Percentiles rank a stretch among this genome's conserved stretches.
phyloP scores from a whole-genome alignment of 2,888 invertebrate species.

The Cactoblastis cactorum region DNA sequence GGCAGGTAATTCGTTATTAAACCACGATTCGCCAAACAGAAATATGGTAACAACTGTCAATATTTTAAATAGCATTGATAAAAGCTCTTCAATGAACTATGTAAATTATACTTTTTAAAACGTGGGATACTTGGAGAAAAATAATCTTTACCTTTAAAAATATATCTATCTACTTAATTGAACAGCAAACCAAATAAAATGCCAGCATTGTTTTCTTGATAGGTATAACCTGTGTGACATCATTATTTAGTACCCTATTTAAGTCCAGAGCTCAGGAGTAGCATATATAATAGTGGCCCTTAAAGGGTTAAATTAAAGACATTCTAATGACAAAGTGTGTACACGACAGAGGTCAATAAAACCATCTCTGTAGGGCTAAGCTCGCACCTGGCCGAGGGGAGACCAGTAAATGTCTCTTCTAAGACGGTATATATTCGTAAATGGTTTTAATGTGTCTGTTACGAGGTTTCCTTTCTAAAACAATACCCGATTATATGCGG shows the following conservation, averaged over 20 bases:
- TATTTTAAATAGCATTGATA: no score
- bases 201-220: not conserved
- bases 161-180: not conserved
- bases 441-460: conserved; percentile 6
- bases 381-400: conserved; percentile 6
- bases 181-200: not conserved
- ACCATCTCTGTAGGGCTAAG: conserved; percentile 2
- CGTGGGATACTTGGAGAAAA: no score
- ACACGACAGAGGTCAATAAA: conserved; percentile 1
- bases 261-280: not conserved
- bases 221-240: not conserved
- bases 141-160: not conserved
- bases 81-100: no score
- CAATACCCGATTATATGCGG: not conserved
- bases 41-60: no score
- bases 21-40: no score
- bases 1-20: not conserved
- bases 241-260: not conserved
- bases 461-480: conserved; percentile 7
- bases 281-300: not conserved
- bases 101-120: no score
- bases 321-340: conserved; percentile 2
- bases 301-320: not conserved
- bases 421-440: not conserved
- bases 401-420: not conserved